Base-by-base conservation (phyloP, 2,888 invertebrate genomes). In the Agonopterix arenella region DNA sequence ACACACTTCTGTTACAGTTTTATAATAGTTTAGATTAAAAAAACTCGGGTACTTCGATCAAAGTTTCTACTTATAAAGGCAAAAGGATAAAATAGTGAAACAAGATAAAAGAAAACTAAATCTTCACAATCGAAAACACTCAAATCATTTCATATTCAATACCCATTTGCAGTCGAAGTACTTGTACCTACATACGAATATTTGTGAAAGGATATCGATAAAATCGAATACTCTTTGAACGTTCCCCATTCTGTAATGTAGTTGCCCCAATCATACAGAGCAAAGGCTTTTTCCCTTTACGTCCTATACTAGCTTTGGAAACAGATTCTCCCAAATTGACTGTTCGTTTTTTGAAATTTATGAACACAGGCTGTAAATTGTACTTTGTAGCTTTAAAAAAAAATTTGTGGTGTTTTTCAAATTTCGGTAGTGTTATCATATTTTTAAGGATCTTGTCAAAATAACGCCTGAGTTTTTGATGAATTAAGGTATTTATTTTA, bases 91-190 rank as follows among this genome's bases (percentile, higher is more conserved):
- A 18, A 18, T 18, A 13, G 13, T 13, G 13, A 18, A 18, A 40
- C 10, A 40, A n/a, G 40, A 40, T 40, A 41, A 41, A 41, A 11
- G 41, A 41, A 11, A 43, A 43, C 9, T 13, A 9, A 43, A 16
- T 43, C n/a, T 13, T 16, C 11, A 9, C 43, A 43, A 43, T 11
- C 8, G 13, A 43, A 4, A 9, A 43, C 11, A 11, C 9, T 43
- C 11, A 28, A 10, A 13, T 38, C 44, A 48, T 49, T 49, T 11
- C 44, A 40, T 45, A 49, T 49, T 49, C 49, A 49, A 45, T 49
- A 40, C 28, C 49, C 49, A 44, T 49, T 49, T 49, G 44, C 45
- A 49, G 49, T 49, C 44, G 45, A 43, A 43, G 48, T 16, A 11
- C 36, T 36, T 2, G 16, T 8, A 43, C 13, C 5, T 13, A 10